Base-by-base conservation (phyloP, 2,797 vertebrate genomes). In the Helarctos malayanus region DNA sequence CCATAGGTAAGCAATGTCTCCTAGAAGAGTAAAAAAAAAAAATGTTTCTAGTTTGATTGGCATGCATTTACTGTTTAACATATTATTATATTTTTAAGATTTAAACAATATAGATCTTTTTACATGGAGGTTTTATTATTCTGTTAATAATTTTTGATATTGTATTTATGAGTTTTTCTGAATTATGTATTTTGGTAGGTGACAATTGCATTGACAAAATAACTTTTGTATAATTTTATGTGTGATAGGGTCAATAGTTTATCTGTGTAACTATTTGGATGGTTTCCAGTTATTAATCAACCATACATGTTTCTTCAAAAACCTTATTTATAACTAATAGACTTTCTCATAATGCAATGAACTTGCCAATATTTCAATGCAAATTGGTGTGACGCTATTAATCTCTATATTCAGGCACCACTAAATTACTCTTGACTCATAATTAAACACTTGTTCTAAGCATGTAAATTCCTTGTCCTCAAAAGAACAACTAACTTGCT, bases 311-410 rank as follows among this genome's bases (percentile, higher is more conserved):
- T 93, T 95, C 54, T 89, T 88, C 13, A 71, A 78, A 91, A 89
- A 71, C 57, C 56, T 57, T 82, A 85, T 88, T 92, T 84, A 93
- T 95, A 76, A 85, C 57, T 88, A 95, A 78, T 95, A 84, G 47
- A 94, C 27, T 89, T 87, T 89, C 54, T 95, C 14, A 79, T 56
- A 80, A 85, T 21, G 80, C 57, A 96, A 41, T 47, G 54, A 89
- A 21, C 35, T 68, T 95, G 41, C 23, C 47, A 84, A 73, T 87
- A 92, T 95, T 95, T 96, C 97, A 97, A 95, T 96, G 91, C 52
- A 97, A 94, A 97, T 89, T 56, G 13, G n/a, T 78, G 11, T 18
- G 7, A 4, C 65, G 41, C 84, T 96, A 94, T 96, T 97, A 94
- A 92, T 59, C 49, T 87, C 54, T 81, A 56, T 63, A 81, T 6